Percentiles rank a stretch among this genome's conserved stretches.
These are phyloP conservation scores for Brachyhypopomus occidentalis DNA, from an alignment of 2,113 vertebrate genomes.

Conservation along the genomic window DNA sequence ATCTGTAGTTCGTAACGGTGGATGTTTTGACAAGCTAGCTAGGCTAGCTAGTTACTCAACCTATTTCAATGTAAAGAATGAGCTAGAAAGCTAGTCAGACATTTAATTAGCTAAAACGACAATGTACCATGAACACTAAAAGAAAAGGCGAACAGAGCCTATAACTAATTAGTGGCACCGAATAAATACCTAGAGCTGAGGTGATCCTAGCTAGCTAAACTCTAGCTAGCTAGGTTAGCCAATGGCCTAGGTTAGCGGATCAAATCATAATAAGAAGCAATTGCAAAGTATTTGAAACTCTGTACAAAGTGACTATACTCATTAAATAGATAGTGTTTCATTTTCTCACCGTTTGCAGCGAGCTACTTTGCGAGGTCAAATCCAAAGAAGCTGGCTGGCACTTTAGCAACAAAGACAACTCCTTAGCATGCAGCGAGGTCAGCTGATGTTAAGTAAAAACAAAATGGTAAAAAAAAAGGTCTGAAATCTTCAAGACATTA, in stretches of 20 bases:
- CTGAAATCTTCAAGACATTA: no score
- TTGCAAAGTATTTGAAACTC: no score
- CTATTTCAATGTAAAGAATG: no score
- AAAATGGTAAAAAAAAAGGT: constrained; percentile 2
- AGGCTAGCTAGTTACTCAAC: no score
- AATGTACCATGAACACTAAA: no score
- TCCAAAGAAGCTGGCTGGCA: neutral
- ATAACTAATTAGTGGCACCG: no score
- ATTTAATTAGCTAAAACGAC: no score
- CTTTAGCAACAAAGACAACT: neutral
- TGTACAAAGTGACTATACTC: neutral
- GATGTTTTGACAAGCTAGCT: no score
- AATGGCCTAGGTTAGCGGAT: neutral
- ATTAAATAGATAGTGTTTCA: neutral
- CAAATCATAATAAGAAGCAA: neutral
- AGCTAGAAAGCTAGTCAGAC: no score
- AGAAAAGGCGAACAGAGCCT: no score
- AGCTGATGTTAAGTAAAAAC: neutral
- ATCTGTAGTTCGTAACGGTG: no score
- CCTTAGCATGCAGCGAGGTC: neutral
- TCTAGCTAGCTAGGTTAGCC: neutral
- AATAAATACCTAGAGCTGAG: neutral
- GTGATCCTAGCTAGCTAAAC: neutral
- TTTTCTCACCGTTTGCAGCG: no score
- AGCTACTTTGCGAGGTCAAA: neutral